Conservation (phyloP, 2,113 vertebrate genomes). For the Heterochromis multidens region DNA sequence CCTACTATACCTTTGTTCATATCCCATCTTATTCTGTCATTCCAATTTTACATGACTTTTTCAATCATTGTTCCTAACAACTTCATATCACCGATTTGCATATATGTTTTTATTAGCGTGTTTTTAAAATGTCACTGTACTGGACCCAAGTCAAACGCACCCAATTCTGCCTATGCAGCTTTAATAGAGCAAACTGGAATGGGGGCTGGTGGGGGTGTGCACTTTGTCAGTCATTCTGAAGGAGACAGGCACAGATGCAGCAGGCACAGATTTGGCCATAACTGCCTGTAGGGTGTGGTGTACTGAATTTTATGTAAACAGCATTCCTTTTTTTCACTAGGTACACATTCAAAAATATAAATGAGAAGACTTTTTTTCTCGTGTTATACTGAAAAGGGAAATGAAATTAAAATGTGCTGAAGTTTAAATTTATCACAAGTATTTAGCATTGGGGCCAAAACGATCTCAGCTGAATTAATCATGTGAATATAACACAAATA, state of each 20-base stretch:
- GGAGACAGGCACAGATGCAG: background rate
- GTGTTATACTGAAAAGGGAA: background rate
- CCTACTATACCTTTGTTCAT: background rate
- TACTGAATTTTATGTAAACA: background rate
- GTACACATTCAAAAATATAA: background rate
- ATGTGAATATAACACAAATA: background rate
- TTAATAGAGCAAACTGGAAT: background rate
- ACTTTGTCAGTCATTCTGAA: background rate
- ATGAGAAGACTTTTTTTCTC: background rate
- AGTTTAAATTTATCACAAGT: background rate
- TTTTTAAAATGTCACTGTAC: background rate
- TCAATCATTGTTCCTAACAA: background rate
- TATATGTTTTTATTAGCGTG: rapidly evolving
- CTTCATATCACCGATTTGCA: background rate
- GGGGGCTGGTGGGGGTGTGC: background rate
- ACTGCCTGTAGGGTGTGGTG: background rate
- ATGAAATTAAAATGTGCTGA: background rate
- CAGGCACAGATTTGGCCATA: background rate
- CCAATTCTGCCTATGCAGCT: background rate
- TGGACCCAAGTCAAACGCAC: background rate
- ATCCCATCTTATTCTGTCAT: background rate
- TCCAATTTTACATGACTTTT: background rate
- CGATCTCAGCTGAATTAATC: background rate
- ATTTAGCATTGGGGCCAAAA: background rate
- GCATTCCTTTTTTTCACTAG: rapidly evolving